These are phyloP conservation scores for Orchesellides sinensis DNA, from an alignment of 2,888 invertebrate species.

Conservation along the genomic window DNA sequence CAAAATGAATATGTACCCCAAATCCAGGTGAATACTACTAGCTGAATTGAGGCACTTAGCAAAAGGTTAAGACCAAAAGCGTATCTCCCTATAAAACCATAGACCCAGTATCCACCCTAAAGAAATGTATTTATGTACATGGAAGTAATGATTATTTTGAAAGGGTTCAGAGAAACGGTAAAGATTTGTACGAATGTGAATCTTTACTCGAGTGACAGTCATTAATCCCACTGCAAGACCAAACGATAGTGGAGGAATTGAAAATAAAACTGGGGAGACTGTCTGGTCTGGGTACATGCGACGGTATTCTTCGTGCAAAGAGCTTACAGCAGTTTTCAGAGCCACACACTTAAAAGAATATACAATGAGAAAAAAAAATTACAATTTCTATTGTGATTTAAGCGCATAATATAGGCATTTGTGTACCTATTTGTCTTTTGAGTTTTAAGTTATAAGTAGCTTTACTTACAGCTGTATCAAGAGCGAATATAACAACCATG, in stretches of 20 bases:
- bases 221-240: conserved; percentile 5
- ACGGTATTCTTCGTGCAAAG: conserved; percentile 39
- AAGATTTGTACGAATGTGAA: too few relatives aligned
- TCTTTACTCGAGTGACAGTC: conserved; percentile 40
- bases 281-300: conserved; percentile 41
- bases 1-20: conserved; percentile 26
- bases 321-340: neutral
- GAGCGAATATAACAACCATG: too few relatives aligned
- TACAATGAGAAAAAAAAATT: too few relatives aligned
- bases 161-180: too few relatives aligned
- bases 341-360: conserved; percentile 10
- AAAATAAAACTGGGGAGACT: neutral
- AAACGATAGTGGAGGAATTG: conserved; percentile 5
- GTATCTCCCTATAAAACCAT: neutral
- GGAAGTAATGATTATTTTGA: too few relatives aligned
- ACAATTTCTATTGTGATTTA: too few relatives aligned
- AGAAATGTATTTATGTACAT: too few relatives aligned
- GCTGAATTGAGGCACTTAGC: conserved; percentile 6
- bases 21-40: conserved; percentile 29
- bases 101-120: conserved; percentile 60
- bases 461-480: too few relatives aligned
- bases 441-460: too few relatives aligned
- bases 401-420: too few relatives aligned
- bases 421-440: too few relatives aligned
- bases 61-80: neutral